Evolutionary conservation across 2,797 vertebrate genomes (phyloP).

Genomic region (Tenualosa ilisha): DNA sequence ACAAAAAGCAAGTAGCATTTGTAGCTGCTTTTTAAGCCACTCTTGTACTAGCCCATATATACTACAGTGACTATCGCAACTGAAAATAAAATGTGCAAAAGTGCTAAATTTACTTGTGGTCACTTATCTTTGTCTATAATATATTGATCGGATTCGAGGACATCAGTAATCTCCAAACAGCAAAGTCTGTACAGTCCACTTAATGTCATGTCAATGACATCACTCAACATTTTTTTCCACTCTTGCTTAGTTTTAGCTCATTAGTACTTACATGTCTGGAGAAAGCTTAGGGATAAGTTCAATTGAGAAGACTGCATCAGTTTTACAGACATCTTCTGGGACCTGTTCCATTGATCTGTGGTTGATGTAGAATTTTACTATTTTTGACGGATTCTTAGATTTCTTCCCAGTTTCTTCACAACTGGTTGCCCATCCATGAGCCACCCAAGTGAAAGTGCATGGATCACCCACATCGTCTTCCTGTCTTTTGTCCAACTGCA

Average conservation of each 20-base stretch:
- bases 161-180: too few relatives aligned
- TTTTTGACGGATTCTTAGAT: background rate
- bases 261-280: constrained; percentile 82
- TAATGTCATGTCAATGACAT: background rate
- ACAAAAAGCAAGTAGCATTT: background rate
- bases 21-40: background rate
- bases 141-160: too few relatives aligned
- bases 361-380: constrained; percentile 73
- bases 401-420: fast-evolving
- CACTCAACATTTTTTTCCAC: background rate
- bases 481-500: constrained; percentile 32
- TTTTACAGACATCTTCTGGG: constrained; percentile 68
- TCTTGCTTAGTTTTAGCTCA: background rate
- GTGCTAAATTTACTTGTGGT: too few relatives aligned
- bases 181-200: too few relatives aligned
- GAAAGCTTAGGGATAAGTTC: constrained; percentile 86
- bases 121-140: too few relatives aligned
- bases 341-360: constrained; percentile 72
- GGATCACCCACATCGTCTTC: constrained; percentile 80
- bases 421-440: constrained; percentile 68
- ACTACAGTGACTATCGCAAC: too few relatives aligned
- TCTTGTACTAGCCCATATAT: too few relatives aligned
- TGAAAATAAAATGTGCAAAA: too few relatives aligned
- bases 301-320: constrained; percentile 71
- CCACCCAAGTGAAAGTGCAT: too few relatives aligned